Evolutionary conservation across 1,140 invertebrate species (phyloP), one percentile per base, ranked within the genome.

Genomic region (Lepidotrigona ventralis): DNA sequence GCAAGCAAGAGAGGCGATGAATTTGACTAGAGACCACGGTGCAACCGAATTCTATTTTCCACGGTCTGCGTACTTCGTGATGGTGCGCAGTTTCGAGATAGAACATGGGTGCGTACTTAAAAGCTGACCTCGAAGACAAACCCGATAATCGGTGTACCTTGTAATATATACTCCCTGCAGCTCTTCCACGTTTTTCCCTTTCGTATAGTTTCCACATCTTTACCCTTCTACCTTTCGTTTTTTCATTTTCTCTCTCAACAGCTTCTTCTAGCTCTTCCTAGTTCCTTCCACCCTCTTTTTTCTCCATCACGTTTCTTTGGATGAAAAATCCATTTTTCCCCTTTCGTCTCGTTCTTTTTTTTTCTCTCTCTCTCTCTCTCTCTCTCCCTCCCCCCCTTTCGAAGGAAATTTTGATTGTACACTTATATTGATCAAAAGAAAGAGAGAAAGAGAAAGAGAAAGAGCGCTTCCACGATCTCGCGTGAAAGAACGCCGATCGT

Each of bases 21-120:
- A 73, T 80, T 80, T 51, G 70, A 82, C 60, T 66, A 64, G 21
- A 66, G 21, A 78, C 51, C 63, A 78, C 46, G 75, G 75, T 77
- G 75, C 63, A 53, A 53, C 58, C 75, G 75, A 77, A 66, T 77
- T 77, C 46, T 77, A 77, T 77, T 77, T 77, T 78, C 70, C 76
- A 29, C 46, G 29, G 63, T 79, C 69, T 64, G 70, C 60, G 73
- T 63, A 56, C 53, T 64, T 46, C 68, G 68, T n/a, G 14, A 70
- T 53, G 68, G 79, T 71, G 58, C 75, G 79, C 71, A 33, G 79
- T 75, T 75, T 56, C 71, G 51, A 71, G 23, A 80, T 66, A 85
- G 54, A 72, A 72, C 21, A 74, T 66, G 75, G 80, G 53, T 77
- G 85, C 86, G 86, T 80, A 68, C 75, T 79, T 77, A 70, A 84